Percentiles rank a stretch among this genome's conserved stretches.
These are phyloP conservation scores for Anhinga rufa DNA, from an alignment of 2,113 vertebrate genomes.

Conservation along the genomic window DNA sequence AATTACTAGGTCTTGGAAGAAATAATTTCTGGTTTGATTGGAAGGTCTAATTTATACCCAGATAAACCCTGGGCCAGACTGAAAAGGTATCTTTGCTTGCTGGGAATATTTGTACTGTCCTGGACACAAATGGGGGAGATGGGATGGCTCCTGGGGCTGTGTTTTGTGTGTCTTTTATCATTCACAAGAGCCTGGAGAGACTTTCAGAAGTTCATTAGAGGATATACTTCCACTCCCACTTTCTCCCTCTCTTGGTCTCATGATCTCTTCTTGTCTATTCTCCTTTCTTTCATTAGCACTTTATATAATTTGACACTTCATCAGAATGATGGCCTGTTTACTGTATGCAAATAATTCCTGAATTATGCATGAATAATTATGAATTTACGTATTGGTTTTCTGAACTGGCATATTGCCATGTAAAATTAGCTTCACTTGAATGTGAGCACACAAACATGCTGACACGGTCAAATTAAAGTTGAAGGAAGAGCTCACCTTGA, in stretches of 20 bases:
- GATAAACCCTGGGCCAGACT: neutral
- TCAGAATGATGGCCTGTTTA: slow-evolving; percentile 48
- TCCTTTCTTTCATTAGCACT: slow-evolving; percentile 44
- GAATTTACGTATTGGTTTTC: slow-evolving; percentile 34
- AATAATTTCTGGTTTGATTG: neutral
- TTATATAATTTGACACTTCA: slow-evolving; percentile 42
- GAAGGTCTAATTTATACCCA: neutral
- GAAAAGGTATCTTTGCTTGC: neutral
- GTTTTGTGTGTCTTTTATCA: neutral
- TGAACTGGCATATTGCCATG: slow-evolving; percentile 38
- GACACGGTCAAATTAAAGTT: neutral
- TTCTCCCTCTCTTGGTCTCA: neutral
- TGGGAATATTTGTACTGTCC: neutral
- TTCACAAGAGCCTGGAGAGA: neutral
- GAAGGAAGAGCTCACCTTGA: slow-evolving; percentile 28
- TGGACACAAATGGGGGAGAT: neutral
- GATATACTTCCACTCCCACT: neutral
- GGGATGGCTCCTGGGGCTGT: neutral
- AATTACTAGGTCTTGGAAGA: neutral
- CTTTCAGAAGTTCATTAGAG: neutral
- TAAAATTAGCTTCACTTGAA: slow-evolving; percentile 46
- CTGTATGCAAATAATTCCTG: slow-evolving; percentile 55
- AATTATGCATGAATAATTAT: slow-evolving; percentile 63
- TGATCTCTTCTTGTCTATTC: slow-evolving; percentile 14
- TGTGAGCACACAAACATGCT: neutral